Percentiles rank a stretch among this genome's conserved stretches.
Conservation (phyloP, 2,113 vertebrate genomes). For the Lanius collurio region DNA sequence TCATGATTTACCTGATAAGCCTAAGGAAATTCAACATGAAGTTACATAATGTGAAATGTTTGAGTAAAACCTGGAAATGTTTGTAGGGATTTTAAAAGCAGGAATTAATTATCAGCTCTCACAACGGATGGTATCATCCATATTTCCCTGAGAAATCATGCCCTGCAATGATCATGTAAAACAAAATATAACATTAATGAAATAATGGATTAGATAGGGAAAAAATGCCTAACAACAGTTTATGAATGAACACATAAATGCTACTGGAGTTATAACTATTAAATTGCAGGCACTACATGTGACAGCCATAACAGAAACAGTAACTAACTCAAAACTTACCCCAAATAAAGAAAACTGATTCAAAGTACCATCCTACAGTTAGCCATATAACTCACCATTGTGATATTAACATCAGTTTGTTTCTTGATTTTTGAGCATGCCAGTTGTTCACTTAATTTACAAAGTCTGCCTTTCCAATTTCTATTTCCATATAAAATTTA, state of each 20-base stretch:
- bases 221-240: not conserved
- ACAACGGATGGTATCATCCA: not conserved
- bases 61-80: conserved; percentile 1
- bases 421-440: not conserved
- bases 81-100: not conserved
- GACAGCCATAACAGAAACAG: not conserved
- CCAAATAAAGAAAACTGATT: not conserved
- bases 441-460: not conserved
- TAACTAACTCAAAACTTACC: not conserved
- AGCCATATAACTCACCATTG: not conserved
- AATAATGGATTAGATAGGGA: not conserved
- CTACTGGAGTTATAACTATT: not conserved
- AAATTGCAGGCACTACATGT: not conserved
- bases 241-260: not conserved
- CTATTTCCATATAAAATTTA: not conserved
- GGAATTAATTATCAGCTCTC: conserved; percentile 5
- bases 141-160: conserved; percentile 61
- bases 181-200: not conserved
- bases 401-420: not conserved
- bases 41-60: not conserved
- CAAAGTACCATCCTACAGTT: not conserved
- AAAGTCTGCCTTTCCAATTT: not conserved
- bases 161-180: not conserved
- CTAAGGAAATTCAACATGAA: not conserved
- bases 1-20: not conserved